phyloP scores from a whole-genome alignment of 1,140 invertebrate species.

The Ridgeia piscesae region DNA sequence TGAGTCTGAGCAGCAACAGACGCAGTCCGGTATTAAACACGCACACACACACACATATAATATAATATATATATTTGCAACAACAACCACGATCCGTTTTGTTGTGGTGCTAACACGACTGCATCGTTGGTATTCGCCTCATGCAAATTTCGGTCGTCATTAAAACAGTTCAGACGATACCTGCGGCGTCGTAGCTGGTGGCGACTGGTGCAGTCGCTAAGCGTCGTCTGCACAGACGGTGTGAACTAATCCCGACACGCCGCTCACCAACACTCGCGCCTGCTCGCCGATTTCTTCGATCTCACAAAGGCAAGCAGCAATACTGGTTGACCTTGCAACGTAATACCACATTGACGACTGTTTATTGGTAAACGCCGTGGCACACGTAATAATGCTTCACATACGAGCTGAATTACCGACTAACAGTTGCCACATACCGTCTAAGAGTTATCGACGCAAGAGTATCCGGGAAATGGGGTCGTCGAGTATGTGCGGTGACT shows the following conservation, averaged over 20 bases:
- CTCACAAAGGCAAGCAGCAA: not conserved
- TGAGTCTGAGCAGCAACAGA: not conserved
- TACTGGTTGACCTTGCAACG: not conserved
- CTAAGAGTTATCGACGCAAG: not conserved
- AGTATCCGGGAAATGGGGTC: not conserved
- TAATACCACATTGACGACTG: not conserved
- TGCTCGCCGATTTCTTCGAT: not conserved
- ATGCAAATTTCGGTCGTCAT: not conserved
- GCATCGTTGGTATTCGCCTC: not conserved
- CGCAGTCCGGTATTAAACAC: not conserved
- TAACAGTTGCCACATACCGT: not conserved
- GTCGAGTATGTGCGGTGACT: not conserved
- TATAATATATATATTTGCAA: not conserved
- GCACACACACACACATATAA: no score
- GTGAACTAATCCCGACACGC: not conserved
- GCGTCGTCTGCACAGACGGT: no score
- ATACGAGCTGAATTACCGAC: not conserved
- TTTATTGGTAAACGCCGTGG: not conserved
- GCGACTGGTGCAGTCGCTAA: not conserved
- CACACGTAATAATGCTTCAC: not conserved
- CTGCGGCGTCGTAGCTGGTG: no score
- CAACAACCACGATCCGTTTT: not conserved
- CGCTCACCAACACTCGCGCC: not conserved
- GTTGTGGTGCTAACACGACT: not conserved
- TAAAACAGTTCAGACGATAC: not conserved